Evolutionary conservation across 2,113 vertebrate genomes (phyloP).

Genomic region (Oncorhynchus nerka): DNA sequence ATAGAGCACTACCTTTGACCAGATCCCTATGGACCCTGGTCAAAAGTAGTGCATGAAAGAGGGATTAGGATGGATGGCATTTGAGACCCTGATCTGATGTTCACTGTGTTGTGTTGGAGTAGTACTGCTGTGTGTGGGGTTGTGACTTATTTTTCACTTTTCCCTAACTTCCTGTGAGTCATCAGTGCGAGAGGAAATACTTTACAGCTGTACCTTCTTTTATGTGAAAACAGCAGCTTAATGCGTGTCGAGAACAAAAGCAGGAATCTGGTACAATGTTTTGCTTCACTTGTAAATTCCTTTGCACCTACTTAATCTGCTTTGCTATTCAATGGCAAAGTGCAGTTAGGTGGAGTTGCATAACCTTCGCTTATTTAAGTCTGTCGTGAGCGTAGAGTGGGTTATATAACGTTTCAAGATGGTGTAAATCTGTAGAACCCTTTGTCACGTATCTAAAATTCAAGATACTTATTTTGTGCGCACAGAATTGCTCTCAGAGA

Average conservation of each 20-base stretch:
- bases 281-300: conserved; percentile 76
- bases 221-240: conserved; percentile 69
- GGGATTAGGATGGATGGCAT: no score
- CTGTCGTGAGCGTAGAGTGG: conserved; percentile 72
- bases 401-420: conserved; percentile 78
- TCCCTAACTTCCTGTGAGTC: conserved; percentile 76
- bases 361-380: conserved; percentile 76
- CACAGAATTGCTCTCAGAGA: conserved; percentile 52
- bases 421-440: conserved; percentile 57
- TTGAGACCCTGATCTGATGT: no score
- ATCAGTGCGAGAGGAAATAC: conserved; percentile 64
- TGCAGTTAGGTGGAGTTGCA: conserved; percentile 67
- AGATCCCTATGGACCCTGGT: no score
- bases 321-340: conserved; percentile 64
- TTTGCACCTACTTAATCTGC: conserved; percentile 71
- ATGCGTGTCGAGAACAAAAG: conserved; percentile 71
- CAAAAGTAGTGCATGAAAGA: no score
- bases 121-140: background rate
- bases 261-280: conserved; percentile 72
- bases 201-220: conserved; percentile 59
- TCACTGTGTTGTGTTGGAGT: no score
- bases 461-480: conserved; percentile 51
- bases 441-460: conserved; percentile 59
- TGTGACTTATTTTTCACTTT: conserved; percentile 70
- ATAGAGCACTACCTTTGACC: no score